Evolutionary conservation across 2,797 vertebrate genomes (phyloP).

Genomic region (Zonotrichia albicollis): DNA sequence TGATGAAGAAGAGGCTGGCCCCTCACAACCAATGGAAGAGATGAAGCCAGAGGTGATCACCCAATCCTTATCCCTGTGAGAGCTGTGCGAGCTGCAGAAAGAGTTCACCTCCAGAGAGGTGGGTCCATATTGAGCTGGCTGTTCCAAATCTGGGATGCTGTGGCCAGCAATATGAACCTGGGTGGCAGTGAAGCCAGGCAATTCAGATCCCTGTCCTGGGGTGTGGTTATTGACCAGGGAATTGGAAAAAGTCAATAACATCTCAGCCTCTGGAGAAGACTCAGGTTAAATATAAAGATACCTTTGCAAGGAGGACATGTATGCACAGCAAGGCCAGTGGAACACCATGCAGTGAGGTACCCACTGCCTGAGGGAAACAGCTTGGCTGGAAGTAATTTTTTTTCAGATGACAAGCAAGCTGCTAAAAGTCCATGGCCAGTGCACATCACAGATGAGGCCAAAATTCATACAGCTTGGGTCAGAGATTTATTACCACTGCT

Average conservation of each 20-base stretch:
- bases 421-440: neutral
- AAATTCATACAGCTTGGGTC: neutral
- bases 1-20: neutral
- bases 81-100: neutral
- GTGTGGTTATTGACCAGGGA: neutral
- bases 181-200: neutral
- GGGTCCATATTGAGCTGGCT: neutral
- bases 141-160: neutral
- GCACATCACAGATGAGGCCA: neutral
- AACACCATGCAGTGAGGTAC: neutral
- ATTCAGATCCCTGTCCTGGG: no score
- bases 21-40: neutral
- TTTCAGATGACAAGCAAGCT: neutral
- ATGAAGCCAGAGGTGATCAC: neutral
- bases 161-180: rapidly evolving
- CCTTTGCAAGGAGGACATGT: neutral
- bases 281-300: neutral
- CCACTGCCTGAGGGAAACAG: neutral
- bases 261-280: neutral
- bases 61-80: neutral
- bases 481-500: neutral
- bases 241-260: neutral
- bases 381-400: neutral
- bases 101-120: neutral
- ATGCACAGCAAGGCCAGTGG: neutral